Conservation (phyloP, 1,140 invertebrate species). For the Polypedilum vanderplanki region DNA sequence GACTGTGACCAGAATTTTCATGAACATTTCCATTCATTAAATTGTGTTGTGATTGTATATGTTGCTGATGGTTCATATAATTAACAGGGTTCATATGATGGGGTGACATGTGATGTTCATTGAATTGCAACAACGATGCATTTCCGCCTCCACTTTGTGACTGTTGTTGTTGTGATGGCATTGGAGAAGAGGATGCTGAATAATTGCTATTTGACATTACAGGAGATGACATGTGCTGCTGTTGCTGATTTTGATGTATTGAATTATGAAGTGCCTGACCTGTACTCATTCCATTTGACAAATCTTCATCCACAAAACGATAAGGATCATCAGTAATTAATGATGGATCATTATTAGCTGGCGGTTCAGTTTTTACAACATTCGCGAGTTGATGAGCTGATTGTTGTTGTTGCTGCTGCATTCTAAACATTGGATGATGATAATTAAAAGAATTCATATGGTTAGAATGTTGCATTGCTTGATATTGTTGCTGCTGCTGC, state of each 20-base stretch:
- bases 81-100: conserved; percentile 24
- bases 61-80: not conserved
- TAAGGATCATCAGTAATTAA: no score
- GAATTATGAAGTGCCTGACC: conserved; percentile 47
- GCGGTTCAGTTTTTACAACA: conserved; percentile 38
- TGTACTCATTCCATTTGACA: conserved; percentile 35
- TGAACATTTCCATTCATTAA: not conserved
- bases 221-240: conserved; percentile 35
- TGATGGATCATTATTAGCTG: conserved; percentile 49
- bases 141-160: conserved; percentile 30
- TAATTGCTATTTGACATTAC: conserved; percentile 33
- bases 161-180: conserved; percentile 33
- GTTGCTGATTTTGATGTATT: conserved; percentile 35
- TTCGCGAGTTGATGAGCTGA: conserved; percentile 37
- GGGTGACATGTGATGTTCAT: conserved; percentile 23
- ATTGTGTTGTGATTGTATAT: not conserved
- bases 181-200: conserved; percentile 30
- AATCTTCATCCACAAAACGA: conserved; percentile 71
- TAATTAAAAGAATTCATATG: conserved; percentile 29
- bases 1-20: conserved; percentile 16
- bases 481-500: conserved; percentile 35
- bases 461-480: conserved; percentile 19
- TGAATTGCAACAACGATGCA: conserved; percentile 6
- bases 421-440: conserved; percentile 23
- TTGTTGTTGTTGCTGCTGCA: not conserved